These are phyloP conservation scores for Kradibia gibbosae DNA, from an alignment of 1,140 invertebrate genomes.

Conservation along the genomic window DNA sequence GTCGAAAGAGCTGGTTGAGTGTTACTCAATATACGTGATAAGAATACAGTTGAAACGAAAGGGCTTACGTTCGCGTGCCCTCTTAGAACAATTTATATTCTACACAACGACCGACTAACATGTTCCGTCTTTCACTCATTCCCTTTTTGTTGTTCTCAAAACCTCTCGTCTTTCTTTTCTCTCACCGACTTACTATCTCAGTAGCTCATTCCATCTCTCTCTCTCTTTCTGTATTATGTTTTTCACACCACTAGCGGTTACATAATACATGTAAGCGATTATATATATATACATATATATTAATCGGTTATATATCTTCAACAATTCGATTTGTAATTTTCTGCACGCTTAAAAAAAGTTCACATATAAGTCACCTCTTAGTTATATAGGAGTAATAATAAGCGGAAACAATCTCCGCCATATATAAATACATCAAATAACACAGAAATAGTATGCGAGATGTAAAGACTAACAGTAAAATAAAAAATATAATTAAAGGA, in stretches of 20 bases:
- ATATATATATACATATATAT: not conserved
- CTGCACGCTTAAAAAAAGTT: not conserved
- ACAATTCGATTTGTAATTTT: not conserved
- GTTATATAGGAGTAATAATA: not conserved
- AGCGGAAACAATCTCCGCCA: not conserved
- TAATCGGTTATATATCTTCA: not conserved
- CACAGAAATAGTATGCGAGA: not conserved
- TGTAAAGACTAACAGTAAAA: not conserved
- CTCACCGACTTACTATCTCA: too few species aligned
- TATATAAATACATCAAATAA: constrained; percentile 7
- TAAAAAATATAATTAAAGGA: not conserved
- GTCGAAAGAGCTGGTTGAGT: not conserved
- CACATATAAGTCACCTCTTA: not conserved
- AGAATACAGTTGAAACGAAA: constrained; percentile 12
- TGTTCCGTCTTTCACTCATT: not conserved
- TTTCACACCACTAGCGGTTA: not conserved
- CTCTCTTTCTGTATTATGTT: not conserved
- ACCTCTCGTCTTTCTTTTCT: too few species aligned
- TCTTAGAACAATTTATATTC: constrained; percentile 33
- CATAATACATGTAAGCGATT: not conserved
- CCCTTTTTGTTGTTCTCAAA: not conserved
- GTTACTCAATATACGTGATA: constrained; percentile 20
- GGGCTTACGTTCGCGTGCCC: not conserved
- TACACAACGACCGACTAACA: not conserved
- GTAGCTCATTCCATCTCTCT: not conserved